Percentiles rank a stretch among this genome's conserved stretches.
Evolutionary conservation across 2,113 vertebrate genomes (phyloP).

Genomic region (Laticauda laticaudata): DNA sequence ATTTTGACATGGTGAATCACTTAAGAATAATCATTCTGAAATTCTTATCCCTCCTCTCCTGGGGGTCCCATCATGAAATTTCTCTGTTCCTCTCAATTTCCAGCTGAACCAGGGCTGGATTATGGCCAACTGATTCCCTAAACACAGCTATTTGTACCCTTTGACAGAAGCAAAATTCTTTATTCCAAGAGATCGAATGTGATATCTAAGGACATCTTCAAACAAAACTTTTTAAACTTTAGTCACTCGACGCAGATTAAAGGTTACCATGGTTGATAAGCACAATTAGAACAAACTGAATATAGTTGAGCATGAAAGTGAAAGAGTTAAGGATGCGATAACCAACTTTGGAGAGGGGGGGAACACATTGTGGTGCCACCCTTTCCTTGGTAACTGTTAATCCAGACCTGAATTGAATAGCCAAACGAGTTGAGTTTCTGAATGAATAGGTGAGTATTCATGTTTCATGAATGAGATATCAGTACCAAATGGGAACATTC

Average conservation of each 20-base stretch:
- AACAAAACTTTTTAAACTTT: not conserved
- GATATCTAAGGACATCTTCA: not conserved
- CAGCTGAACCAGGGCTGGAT: constrained; percentile 6
- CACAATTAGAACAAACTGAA: not conserved
- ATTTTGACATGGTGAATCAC: not conserved
- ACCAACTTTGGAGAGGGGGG: not conserved
- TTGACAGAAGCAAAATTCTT: not conserved
- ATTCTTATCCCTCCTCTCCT: constrained; percentile 38
- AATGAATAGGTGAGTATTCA: not conserved
- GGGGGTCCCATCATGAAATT: constrained; percentile 29
- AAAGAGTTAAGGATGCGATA: not conserved
- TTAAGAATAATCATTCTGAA: not conserved
- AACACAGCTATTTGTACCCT: not conserved
- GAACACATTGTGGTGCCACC: not conserved
- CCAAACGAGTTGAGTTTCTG: not conserved
- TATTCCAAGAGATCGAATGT: not conserved
- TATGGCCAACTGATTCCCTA: not conserved
- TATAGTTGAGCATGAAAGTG: not conserved
- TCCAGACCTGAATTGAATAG: not conserved
- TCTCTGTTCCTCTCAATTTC: constrained; percentile 44
- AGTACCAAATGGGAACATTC: not conserved
- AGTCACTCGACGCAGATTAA: not conserved
- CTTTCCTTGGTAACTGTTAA: not conserved
- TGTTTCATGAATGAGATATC: not conserved
- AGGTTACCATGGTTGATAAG: not conserved